These are phyloP conservation scores for Sminthurides aquaticus DNA, from an alignment of 2,888 invertebrate genomes.

Conservation along the genomic window DNA sequence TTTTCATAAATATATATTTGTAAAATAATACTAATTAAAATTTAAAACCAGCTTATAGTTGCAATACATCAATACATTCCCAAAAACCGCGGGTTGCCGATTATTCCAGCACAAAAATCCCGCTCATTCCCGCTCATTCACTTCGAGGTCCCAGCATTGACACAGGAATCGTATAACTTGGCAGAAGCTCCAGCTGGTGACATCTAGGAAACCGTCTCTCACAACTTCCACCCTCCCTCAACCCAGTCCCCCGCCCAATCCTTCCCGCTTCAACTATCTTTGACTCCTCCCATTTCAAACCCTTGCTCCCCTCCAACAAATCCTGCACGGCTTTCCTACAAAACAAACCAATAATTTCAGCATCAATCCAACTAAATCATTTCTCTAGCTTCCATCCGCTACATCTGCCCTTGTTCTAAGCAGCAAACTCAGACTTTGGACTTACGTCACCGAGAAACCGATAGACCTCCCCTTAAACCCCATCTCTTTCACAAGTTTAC, in stretches of 20 bases:
- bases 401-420: neutral
- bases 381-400: neutral
- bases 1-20: no score
- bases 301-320: neutral
- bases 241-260: constrained; percentile 23
- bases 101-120: no score
- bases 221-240: constrained; percentile 32
- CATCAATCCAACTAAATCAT: no score
- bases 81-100: no score
- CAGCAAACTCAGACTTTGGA: neutral
- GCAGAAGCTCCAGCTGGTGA: constrained; percentile 22
- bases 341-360: neutral
- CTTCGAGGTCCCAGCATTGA: no score
- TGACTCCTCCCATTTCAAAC: neutral
- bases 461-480: constrained; percentile 25
- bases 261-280: constrained; percentile 24
- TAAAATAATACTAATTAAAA: no score
- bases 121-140: no score
- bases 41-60: no score
- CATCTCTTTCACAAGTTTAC: constrained; percentile 25
- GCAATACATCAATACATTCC: no score
- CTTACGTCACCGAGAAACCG: constrained; percentile 14
- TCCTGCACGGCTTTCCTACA: constrained; percentile 2
- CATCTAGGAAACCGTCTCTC: constrained; percentile 26
- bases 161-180: constrained; percentile 26